Evolutionary conservation across 2,888 invertebrate genomes (phyloP), one percentile per base, ranked within the genome.

Genomic region (Ochropleura plecta): DNA sequence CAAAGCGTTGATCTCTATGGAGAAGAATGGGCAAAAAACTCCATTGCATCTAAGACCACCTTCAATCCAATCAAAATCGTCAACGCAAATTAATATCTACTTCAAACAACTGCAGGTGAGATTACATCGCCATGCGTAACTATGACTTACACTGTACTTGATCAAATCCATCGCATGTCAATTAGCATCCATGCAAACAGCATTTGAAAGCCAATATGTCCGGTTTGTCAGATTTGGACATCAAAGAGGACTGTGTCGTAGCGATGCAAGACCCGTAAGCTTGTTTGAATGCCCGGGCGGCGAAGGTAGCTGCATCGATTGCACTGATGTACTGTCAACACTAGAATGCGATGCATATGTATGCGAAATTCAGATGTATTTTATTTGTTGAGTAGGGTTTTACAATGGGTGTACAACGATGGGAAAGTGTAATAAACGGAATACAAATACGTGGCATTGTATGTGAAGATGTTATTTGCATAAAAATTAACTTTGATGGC

Each of bases 231-330:
- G 68, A 40, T 59, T 53, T 48, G 53, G 20, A 73, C 73, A 67
- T 85, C 85, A 85, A 83, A 83, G 85, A 62, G 70, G 30, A 49
- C 30, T 42, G 44, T 12, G 60, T 53, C 49, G 62, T 40, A 59
- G 42, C 53, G 57, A 40, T 40, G 62, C 14, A 12, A 30, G 5
- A 12, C 42, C 51, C 59, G 68, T 55, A 40, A 68, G 73, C 63
- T 67, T 60, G 30, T 79, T 79, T 81, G 57, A 79, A 79, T 79
- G 64, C 40, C 78, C 68, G 71, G 42, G 46, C 44, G 12, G 65
- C 62, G 53, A 48, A 62, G 53, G 67, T 70, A 76, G 84, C 82
- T 84, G 82, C 85, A 84, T 82, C 82, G 82, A 84, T 84, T 82
- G 79, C 78, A 77, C 44, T 40, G 18, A 49, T 46, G 51, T 76